Conservation (phyloP, 2,888 invertebrate genomes). For the Imbricaverruca yamaguchii region DNA sequence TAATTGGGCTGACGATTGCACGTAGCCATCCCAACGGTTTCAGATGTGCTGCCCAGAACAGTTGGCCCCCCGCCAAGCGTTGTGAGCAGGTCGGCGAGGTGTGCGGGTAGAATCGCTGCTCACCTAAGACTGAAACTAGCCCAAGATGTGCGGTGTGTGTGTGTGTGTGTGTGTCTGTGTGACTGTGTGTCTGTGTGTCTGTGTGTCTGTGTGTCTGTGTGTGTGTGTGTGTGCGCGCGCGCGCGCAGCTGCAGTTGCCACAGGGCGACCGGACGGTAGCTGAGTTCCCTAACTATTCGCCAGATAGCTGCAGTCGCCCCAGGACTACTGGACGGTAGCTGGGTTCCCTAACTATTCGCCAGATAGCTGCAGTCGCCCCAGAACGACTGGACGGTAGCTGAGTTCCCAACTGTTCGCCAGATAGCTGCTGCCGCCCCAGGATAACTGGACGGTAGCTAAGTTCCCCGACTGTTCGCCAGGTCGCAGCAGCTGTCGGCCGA, state of each 20-base stretch:
- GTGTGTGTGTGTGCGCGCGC: neutral
- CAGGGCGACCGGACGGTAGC: too few relatives aligned
- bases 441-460: too few relatives aligned
- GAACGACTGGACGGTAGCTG: too few relatives aligned
- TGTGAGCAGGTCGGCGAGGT: too few relatives aligned
- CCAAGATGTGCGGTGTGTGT: neutral
- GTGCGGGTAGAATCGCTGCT: neutral
- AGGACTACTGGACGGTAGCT: too few relatives aligned
- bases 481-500: slow-evolving; percentile 58
- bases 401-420: too few relatives aligned
- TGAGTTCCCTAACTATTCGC: too few relatives aligned
- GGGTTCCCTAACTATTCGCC: too few relatives aligned
- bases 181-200: neutral
- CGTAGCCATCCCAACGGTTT: neutral
- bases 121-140: neutral
- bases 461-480: slow-evolving; percentile 27
- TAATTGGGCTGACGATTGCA: neutral
- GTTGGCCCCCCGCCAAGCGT: neutral
- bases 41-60: neutral
- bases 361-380: too few relatives aligned
- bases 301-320: too few relatives aligned
- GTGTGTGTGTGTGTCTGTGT: neutral
- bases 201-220: neutral
- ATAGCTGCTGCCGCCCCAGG: too few relatives aligned
- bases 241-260: too few relatives aligned